These are phyloP conservation scores for Ornithorhynchus anatinus DNA, from an alignment of 2,113 vertebrate species.

Conservation along the genomic window DNA sequence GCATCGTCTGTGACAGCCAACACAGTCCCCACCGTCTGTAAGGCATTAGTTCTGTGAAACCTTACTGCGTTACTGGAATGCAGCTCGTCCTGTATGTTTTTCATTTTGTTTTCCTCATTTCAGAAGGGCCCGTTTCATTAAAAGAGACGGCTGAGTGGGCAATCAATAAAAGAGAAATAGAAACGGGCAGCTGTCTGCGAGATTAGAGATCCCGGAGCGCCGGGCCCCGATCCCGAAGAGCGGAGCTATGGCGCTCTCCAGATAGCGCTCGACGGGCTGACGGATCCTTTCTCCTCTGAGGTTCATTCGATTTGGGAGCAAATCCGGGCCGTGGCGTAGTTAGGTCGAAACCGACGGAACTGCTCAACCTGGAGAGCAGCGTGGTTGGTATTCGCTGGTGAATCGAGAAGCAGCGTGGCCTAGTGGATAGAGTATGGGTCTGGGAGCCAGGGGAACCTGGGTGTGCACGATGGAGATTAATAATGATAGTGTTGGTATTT, in stretches of 20 bases:
- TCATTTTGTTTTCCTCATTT: conserved; percentile 31
- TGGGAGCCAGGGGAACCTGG: too few species aligned
- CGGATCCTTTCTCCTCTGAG: not conserved
- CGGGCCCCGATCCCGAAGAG: not conserved
- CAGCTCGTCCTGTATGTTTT: conserved; percentile 21
- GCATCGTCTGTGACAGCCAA: conserved; percentile 12
- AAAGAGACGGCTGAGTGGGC: not conserved
- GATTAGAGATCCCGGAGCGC: not conserved
- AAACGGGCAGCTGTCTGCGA: not conserved
- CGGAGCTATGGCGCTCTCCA: not conserved
- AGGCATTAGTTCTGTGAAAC: conserved; percentile 15
- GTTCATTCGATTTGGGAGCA: not conserved
- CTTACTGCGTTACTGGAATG: conserved; percentile 12
- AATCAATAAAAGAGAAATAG: conserved; percentile 13
- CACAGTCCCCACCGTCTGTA: not conserved
- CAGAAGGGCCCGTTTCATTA: conserved; percentile 18
- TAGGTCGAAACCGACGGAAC: not conserved
- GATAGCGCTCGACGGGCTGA: not conserved
- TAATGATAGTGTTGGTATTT: too few species aligned
- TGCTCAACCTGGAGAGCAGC: not conserved
- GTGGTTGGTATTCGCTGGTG: too few species aligned
- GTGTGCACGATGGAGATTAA: too few species aligned
- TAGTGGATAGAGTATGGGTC: too few species aligned
- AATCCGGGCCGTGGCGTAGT: not conserved
- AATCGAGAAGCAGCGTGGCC: too few species aligned